A percentile compares a stretch with the other conserved stretches of the same genome.
These are phyloP conservation scores for Hirtodrosophila duncani DNA, from an alignment of 2,888 invertebrate genomes.

Conservation along the genomic window DNA sequence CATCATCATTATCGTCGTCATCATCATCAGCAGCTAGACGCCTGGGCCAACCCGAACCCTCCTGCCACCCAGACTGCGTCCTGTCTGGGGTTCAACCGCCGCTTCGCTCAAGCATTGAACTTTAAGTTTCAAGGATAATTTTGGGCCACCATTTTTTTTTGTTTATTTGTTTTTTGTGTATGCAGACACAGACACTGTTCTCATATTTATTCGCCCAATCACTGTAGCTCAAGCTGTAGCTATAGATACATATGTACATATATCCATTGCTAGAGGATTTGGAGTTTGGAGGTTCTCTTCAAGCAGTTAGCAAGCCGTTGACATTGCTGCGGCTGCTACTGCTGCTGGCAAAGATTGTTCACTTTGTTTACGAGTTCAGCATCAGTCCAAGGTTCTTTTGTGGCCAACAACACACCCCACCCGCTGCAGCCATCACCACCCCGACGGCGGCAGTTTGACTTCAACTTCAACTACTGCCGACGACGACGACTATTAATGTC, in stretches of 20 bases:
- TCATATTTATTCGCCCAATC: neutral
- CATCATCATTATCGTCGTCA: too few relatives aligned
- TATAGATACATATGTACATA: too few relatives aligned
- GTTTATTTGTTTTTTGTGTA: neutral
- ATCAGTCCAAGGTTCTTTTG: slow-evolving; percentile 59
- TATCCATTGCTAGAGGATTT: too few relatives aligned
- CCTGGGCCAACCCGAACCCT: slow-evolving; percentile 1
- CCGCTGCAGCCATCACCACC: neutral
- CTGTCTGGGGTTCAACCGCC: slow-evolving; percentile 58
- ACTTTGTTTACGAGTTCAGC: slow-evolving; percentile 53
- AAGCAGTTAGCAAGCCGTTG: slow-evolving; percentile 52
- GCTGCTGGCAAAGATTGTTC: slow-evolving; percentile 54
- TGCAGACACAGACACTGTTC: slow-evolving; percentile 27
- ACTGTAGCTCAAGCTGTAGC: slow-evolving; percentile 11
- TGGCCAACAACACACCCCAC: slow-evolving; percentile 34
- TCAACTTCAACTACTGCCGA: slow-evolving; percentile 1
- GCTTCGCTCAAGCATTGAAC: slow-evolving; percentile 63
- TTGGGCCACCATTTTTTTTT: slow-evolving; percentile 6
- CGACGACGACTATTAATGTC: slow-evolving; percentile 62
- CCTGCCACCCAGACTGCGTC: slow-evolving; percentile 30
- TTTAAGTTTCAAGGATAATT: slow-evolving; percentile 65
- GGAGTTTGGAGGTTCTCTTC: neutral
- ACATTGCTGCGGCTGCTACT: slow-evolving; percentile 42
- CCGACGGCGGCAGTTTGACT: slow-evolving; percentile 5
- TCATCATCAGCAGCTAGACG: slow-evolving; percentile 14